A percentile compares a stretch with the other conserved stretches of the same genome.
Conservation (phyloP, 2,888 invertebrate species). For the Villa cingulata region DNA sequence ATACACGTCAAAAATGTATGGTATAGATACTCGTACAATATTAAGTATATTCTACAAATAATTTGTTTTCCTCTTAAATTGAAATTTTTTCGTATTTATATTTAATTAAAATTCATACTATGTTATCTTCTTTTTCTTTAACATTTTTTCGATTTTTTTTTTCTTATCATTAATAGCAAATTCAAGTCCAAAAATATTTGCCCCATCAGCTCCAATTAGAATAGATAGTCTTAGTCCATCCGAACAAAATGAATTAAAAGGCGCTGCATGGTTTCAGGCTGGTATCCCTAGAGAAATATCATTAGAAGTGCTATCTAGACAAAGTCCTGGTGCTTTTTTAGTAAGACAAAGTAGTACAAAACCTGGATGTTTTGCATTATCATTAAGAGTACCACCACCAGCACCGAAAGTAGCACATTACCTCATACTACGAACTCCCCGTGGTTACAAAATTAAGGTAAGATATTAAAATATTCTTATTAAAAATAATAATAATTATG, state of each 20-base stretch:
- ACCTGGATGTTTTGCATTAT: slow-evolving; percentile 85
- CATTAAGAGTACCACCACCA: slow-evolving; percentile 77
- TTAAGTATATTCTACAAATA: too few species aligned
- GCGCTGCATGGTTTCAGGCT: slow-evolving; percentile 93
- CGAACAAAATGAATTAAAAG: slow-evolving; percentile 66
- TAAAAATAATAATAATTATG: too few species aligned
- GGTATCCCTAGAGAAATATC: slow-evolving; percentile 92
- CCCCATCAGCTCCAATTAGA: slow-evolving; percentile 31
- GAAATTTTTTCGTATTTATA: neutral
- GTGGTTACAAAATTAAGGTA: slow-evolving; percentile 89
- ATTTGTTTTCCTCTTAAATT: too few species aligned
- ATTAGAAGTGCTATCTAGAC: slow-evolving; percentile 75
- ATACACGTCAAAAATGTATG: too few species aligned
- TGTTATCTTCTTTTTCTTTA: neutral
- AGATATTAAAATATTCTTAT: too few species aligned
- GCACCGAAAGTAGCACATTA: slow-evolving; percentile 81
- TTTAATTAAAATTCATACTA: neutral
- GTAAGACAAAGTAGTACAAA: slow-evolving; percentile 91
- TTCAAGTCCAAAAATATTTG: slow-evolving; percentile 39
- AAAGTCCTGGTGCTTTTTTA: slow-evolving; percentile 88
- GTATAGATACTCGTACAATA: too few species aligned
- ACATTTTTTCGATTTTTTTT: slow-evolving; percentile 1
- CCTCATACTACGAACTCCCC: slow-evolving; percentile 74
- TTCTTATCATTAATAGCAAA: slow-evolving; percentile 24
- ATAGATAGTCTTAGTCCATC: slow-evolving; percentile 52